A percentile compares a stretch with the other conserved stretches of the same genome.
These are phyloP conservation scores for Acrobeloides nanus DNA, from an alignment of 2,888 invertebrate species.

Conservation along the genomic window DNA sequence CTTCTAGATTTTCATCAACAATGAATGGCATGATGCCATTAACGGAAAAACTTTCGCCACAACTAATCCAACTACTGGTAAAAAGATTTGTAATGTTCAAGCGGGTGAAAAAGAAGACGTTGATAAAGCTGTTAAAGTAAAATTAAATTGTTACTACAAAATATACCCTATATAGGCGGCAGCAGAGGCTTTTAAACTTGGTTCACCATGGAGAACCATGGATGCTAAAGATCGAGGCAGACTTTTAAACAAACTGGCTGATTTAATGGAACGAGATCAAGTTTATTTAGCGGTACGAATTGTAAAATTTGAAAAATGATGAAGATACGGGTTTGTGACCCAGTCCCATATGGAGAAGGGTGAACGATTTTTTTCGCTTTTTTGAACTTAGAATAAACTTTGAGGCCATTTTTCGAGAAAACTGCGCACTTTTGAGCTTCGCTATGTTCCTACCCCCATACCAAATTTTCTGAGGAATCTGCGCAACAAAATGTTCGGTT, in stretches of 20 bases:
- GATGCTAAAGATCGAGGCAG: slow-evolving; percentile 61
- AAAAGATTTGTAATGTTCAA: slow-evolving; percentile 36
- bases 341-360: too few species aligned
- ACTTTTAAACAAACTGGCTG: slow-evolving; percentile 59
- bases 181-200: slow-evolving; percentile 18
- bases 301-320: too few species aligned
- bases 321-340: too few species aligned
- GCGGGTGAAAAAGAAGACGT: slow-evolving; percentile 72
- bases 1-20: slow-evolving; percentile 89
- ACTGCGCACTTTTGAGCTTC: too few species aligned
- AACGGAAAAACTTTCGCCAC: slow-evolving; percentile 73
- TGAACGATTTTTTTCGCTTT: too few species aligned
- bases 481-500: too few species aligned
- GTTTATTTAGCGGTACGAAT: slow-evolving; percentile 60
- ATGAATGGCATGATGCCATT: slow-evolving; percentile 81
- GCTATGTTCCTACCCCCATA: too few species aligned
- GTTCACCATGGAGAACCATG: slow-evolving; percentile 59
- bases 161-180: slow-evolving; percentile 24
- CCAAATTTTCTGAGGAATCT: too few species aligned
- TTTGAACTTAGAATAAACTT: too few species aligned
- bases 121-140: slow-evolving; percentile 52
- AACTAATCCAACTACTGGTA: slow-evolving; percentile 42
- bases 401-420: too few species aligned
- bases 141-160: too few species aligned
- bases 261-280: slow-evolving; percentile 60